These are phyloP conservation scores for Mus minutoides DNA, from an alignment of 2,797 vertebrate species.

Conservation along the genomic window DNA sequence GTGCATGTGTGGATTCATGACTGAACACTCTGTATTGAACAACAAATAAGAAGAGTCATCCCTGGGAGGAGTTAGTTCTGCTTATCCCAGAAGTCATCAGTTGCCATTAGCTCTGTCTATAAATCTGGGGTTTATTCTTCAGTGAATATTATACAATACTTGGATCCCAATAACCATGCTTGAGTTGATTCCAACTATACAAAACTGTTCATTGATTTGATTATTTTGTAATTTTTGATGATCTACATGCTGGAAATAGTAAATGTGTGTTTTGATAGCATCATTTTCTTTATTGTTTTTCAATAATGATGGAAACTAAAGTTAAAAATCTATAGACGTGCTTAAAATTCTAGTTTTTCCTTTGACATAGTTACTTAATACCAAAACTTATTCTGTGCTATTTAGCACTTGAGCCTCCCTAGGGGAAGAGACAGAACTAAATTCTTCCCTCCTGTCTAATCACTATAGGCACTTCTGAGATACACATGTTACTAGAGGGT, in stretches of 20 bases:
- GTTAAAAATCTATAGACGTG: neutral
- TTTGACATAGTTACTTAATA: neutral
- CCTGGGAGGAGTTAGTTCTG: neutral
- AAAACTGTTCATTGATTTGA: conserved; percentile 6
- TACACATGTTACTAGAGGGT: neutral
- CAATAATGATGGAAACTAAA: neutral
- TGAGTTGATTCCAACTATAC: neutral
- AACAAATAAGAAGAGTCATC: neutral
- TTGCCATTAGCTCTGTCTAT: neutral
- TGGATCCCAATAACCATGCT: neutral
- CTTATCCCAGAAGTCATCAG: neutral
- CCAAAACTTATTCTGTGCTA: conserved; percentile 23
- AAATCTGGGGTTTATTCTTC: neutral
- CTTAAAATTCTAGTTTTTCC: neutral
- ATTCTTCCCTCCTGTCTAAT: neutral
- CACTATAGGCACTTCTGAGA: neutral
- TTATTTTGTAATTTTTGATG: conserved; percentile 43
- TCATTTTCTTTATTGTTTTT: conserved; percentile 37
- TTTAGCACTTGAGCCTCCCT: neutral
- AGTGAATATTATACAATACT: conserved; percentile 20
- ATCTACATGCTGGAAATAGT: neutral
- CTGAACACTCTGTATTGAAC: too few species aligned
- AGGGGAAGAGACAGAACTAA: neutral
- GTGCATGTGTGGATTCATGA: neutral
- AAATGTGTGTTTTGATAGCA: neutral